These are phyloP conservation scores for Melanotaenia boesemani DNA, from an alignment of 2,797 vertebrate species.

Conservation along the genomic window DNA sequence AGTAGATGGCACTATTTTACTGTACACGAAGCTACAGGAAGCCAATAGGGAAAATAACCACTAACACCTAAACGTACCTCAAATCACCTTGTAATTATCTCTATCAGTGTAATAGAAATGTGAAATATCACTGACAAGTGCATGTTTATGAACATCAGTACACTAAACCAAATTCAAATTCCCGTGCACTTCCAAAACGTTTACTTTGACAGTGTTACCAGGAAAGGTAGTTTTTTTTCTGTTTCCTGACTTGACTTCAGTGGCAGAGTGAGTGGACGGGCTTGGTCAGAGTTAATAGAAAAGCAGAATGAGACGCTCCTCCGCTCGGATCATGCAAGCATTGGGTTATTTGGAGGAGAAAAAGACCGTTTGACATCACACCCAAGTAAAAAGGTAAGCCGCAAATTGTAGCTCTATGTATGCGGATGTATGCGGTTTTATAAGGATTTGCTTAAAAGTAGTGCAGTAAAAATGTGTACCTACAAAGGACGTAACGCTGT, in stretches of 20 bases:
- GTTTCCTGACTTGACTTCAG: background rate
- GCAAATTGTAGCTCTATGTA: background rate
- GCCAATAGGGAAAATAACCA: background rate
- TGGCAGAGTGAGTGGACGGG: constrained; percentile 13
- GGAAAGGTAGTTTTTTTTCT: constrained; percentile 5
- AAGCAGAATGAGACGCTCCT: constrained; percentile 59
- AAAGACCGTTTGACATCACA: constrained; percentile 54
- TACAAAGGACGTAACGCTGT: constrained; percentile 11
- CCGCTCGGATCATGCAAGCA: constrained; percentile 51
- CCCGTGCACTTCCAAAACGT: background rate
- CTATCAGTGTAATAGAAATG: background rate
- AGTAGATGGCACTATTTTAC: constrained; percentile 56
- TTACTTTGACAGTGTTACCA: constrained; percentile 65
- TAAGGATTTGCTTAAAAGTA: constrained; percentile 22
- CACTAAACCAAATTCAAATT: background rate
- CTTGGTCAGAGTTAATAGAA: constrained; percentile 52
- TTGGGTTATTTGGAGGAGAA: constrained; percentile 48
- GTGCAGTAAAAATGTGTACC: constrained; percentile 5
- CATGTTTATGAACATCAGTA: background rate
- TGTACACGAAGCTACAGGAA: background rate
- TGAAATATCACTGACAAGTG: background rate
- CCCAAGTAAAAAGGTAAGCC: constrained; percentile 58
- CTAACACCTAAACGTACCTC: background rate
- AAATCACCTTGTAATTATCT: background rate
- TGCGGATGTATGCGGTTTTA: background rate